Percentiles rank a stretch among this genome's conserved stretches.
phyloP scores from a whole-genome alignment of 2,113 vertebrate species.

The Podarcis muralis region DNA sequence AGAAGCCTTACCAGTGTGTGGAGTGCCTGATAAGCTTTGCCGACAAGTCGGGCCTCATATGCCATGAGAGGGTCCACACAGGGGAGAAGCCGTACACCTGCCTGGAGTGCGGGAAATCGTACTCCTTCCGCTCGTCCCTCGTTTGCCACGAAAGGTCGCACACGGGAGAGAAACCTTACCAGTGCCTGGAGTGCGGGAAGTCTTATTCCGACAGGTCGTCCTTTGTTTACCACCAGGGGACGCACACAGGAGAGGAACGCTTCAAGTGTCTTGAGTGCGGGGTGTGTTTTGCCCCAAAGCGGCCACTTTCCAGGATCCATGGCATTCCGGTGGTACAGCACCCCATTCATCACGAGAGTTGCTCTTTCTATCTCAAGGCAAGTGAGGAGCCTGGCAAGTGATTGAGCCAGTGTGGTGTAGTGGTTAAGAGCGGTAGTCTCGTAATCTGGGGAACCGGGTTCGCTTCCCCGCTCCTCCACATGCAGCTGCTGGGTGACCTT shows the following conservation, averaged over 20 bases:
- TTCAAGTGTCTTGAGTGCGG: background rate
- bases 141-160: constrained; percentile 6
- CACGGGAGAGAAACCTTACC: background rate
- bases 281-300: background rate
- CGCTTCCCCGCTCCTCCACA: too few species aligned
- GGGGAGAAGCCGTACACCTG: background rate
- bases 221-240: constrained; percentile 7
- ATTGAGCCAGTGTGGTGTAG: background rate
- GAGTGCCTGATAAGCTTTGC: constrained; percentile 34
- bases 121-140: too few species aligned
- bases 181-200: constrained; percentile 42
- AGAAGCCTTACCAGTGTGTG: constrained; percentile 47
- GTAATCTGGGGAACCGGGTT: too few species aligned
- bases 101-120: background rate
- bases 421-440: too few species aligned
- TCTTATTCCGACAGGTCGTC: constrained; percentile 27
- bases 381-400: background rate
- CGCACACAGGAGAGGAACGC: background rate
- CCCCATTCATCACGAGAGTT: background rate
- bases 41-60: background rate
- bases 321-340: background rate
- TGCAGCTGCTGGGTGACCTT: too few species aligned
- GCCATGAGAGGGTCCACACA: constrained; percentile 18
- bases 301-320: background rate
- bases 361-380: background rate